Evolutionary conservation across 2,888 invertebrate genomes (phyloP), one percentile per base, ranked within the genome.

Genomic region (Calameuta idolon): DNA sequence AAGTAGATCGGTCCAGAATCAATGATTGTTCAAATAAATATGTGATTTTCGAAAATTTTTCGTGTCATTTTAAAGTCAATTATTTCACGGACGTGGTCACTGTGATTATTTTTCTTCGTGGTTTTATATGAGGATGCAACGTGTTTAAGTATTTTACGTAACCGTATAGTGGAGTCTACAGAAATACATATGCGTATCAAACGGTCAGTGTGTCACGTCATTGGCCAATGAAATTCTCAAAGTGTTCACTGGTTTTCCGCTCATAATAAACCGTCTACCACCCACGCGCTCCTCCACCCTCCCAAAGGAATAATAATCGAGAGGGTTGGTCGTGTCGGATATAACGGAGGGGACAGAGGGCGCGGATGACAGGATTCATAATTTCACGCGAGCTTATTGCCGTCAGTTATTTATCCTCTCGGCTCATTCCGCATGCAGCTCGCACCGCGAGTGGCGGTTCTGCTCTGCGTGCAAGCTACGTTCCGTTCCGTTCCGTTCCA

Each of bases 381-480:
- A 90, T 90, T 89, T 89, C 86, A 86, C 87, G 85, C 86, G 84
- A 84, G 87, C 88, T 90, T 89, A 90, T 89, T 90, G 88, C 87
- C 85, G 84, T 83, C 88, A 81, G 87, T 89, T 90, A 89, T 90
- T 90, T 87, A 89, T 89, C 85, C 86, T 83, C 77, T 76, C 74
- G 77, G 79, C 88, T 89, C 87, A 87, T 89, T 89, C 83, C 84
- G 85, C 85, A 89, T 89, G 88, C 89, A 85, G 82, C 84, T 86
- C 88, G 85, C 87, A 85, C 80, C 82, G 71, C 31, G 71, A 71
- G 71, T 12, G 71, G 71, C 31, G 71, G 71, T 71, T 34, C 71
- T 31, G 33, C 34, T 31, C 71, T 31, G 33, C 33, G 33, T 71
- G 71, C 71, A 71, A 34, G 71, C 12, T 71, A 33, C 71, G 76